These are phyloP conservation scores for Hipposideros larvatus DNA, from an alignment of 2,797 vertebrate genomes.

Conservation along the genomic window DNA sequence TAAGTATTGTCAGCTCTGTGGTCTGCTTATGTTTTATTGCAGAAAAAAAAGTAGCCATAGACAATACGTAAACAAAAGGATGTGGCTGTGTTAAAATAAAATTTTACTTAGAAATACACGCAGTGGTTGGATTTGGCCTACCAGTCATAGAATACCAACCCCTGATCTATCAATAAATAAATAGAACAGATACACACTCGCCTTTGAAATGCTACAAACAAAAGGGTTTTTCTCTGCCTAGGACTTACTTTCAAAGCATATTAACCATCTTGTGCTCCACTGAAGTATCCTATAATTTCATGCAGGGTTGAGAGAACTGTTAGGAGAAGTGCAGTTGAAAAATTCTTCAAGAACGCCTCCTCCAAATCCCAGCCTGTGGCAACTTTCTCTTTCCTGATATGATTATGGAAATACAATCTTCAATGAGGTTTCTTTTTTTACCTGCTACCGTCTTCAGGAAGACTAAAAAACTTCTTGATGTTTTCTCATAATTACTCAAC, in stretches of 20 bases:
- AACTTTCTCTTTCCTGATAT: neutral
- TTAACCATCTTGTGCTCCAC: neutral
- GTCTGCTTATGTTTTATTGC: neutral
- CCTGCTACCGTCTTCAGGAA: neutral
- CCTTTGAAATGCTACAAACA: neutral
- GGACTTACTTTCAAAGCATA: neutral
- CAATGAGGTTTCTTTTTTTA: neutral
- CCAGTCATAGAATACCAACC: neutral
- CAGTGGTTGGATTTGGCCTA: neutral
- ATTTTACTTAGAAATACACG: neutral
- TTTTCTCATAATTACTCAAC: constrained; percentile 33
- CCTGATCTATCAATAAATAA: neutral
- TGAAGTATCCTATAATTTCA: neutral
- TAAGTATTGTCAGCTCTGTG: neutral
- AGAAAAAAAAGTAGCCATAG: neutral
- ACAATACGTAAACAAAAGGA: neutral
- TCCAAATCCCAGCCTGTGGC: neutral
- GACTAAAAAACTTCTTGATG: neutral
- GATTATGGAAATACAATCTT: constrained; percentile 21
- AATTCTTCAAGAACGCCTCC: neutral
- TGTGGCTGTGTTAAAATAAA: neutral
- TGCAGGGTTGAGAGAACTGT: neutral
- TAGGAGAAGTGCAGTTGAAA: neutral
- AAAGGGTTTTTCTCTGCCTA: neutral
- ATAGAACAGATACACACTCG: neutral